Evolutionary conservation across 2,113 vertebrate genomes (phyloP).

Genomic region (Apus apus): DNA sequence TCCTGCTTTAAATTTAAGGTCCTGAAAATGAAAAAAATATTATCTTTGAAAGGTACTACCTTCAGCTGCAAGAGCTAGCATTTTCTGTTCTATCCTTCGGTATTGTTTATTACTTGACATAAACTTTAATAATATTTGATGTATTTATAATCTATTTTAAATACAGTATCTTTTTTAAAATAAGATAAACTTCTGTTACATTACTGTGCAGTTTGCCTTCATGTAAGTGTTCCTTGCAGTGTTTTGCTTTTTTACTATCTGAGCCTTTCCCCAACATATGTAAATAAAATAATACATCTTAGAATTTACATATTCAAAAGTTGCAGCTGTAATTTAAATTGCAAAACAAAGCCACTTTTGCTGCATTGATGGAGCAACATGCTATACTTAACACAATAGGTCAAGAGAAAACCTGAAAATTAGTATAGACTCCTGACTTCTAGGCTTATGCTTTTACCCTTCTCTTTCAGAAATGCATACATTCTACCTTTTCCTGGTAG

Average conservation of each 20-base stretch:
- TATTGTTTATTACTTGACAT: neutral
- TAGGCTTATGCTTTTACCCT: neutral
- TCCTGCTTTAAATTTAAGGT: neutral
- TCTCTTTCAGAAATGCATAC: neutral
- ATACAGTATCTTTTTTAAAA: neutral
- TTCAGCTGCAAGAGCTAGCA: neutral
- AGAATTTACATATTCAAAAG: neutral
- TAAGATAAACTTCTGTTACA: neutral
- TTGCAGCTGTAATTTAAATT: conserved; percentile 27
- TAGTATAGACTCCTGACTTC: neutral
- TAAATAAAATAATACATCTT: neutral
- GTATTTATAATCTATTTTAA: neutral
- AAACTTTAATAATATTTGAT: neutral
- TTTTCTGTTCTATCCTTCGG: neutral
- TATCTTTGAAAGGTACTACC: neutral
- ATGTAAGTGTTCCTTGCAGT: neutral
- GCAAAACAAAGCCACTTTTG: neutral
- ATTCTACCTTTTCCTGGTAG: neutral
- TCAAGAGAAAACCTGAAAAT: neutral
- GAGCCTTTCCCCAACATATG: neutral
- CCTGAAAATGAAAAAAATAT: neutral
- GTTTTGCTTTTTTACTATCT: neutral
- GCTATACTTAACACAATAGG: neutral
- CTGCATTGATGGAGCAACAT: neutral
- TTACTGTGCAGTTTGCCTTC: neutral